Conservation (phyloP, 2,113 vertebrate species). For the Austrofundulus limnaeus region DNA sequence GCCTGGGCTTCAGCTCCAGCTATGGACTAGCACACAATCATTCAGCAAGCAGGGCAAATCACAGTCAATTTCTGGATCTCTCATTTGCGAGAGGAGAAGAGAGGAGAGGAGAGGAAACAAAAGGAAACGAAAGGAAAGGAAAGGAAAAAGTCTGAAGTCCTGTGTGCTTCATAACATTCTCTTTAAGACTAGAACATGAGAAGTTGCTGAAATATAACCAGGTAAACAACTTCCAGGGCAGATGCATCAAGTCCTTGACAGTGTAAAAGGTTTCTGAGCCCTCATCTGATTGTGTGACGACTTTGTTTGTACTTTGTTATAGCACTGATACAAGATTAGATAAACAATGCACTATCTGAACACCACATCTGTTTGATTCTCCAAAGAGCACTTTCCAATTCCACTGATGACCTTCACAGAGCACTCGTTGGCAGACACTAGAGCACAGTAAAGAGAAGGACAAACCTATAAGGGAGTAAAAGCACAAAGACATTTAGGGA, state of each 20-base stretch:
- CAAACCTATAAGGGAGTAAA: slow-evolving; percentile 19
- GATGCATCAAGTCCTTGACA: slow-evolving; percentile 76
- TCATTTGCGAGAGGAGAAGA: slow-evolving; percentile 79
- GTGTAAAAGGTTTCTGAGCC: slow-evolving; percentile 64
- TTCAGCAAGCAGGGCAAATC: slow-evolving; percentile 79
- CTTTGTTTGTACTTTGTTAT: slow-evolving; percentile 80
- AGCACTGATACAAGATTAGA: slow-evolving; percentile 82
- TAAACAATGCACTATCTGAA: slow-evolving; percentile 73
- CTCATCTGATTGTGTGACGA: slow-evolving; percentile 75
- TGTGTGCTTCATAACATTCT: slow-evolving; percentile 18
- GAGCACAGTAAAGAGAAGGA: slow-evolving; percentile 39
- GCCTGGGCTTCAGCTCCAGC: slow-evolving; percentile 61
- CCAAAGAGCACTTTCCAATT: slow-evolving; percentile 77
- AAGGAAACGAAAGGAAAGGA: background rate
- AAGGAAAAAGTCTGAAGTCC: slow-evolving; percentile 14
- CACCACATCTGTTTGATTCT: slow-evolving; percentile 74
- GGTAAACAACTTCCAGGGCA: slow-evolving; percentile 54
- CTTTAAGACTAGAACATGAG: background rate
- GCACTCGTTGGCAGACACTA: slow-evolving; percentile 40
- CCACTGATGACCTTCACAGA: slow-evolving; percentile 76
- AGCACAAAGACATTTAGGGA: slow-evolving; percentile 26
- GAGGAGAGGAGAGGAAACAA: slow-evolving; percentile 13
- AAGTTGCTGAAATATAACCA: slow-evolving; percentile 30
- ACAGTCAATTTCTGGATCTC: slow-evolving; percentile 81
- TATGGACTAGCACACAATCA: slow-evolving; percentile 76